Conservation (phyloP, 2,888 invertebrate genomes). For the Vanessa cardui region DNA sequence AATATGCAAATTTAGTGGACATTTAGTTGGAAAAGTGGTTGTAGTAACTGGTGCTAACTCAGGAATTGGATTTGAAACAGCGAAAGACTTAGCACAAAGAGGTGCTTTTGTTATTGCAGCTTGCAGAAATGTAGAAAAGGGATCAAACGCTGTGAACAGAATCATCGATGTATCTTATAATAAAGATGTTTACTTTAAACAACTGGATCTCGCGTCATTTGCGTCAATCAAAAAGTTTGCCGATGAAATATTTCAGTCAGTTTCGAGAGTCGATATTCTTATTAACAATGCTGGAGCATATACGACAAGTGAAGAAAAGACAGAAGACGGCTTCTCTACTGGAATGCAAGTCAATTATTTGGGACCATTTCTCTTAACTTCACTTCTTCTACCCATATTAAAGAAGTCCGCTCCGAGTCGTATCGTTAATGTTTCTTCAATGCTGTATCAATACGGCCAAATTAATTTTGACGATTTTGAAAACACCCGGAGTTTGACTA, state of each 20-base stretch:
- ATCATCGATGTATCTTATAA: slow-evolving; percentile 49
- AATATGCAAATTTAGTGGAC: slow-evolving; percentile 40
- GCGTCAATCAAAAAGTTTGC: slow-evolving; percentile 82
- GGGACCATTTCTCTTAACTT: slow-evolving; percentile 86
- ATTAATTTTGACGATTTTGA: slow-evolving; percentile 47
- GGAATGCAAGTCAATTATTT: slow-evolving; percentile 84
- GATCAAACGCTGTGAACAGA: slow-evolving; percentile 72
- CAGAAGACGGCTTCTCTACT: slow-evolving; percentile 83
- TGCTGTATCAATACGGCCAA: slow-evolving; percentile 47
- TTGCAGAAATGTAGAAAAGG: slow-evolving; percentile 87
- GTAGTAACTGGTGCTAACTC: slow-evolving; percentile 92
- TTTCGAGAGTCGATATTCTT: slow-evolving; percentile 78
- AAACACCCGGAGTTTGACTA: slow-evolving; percentile 9
- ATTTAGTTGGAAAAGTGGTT: slow-evolving; percentile 87
- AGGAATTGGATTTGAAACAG: slow-evolving; percentile 90
- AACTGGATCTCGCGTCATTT: slow-evolving; percentile 76
- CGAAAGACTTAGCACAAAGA: slow-evolving; percentile 85
- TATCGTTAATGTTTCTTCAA: slow-evolving; percentile 58
- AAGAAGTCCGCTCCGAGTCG: slow-evolving; percentile 53
- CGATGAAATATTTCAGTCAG: slow-evolving; percentile 71
- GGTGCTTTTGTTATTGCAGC: slow-evolving; percentile 91
- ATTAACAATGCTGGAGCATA: slow-evolving; percentile 83
- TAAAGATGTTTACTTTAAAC: slow-evolving; percentile 55
- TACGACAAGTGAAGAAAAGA: slow-evolving; percentile 60
- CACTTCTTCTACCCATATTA: slow-evolving; percentile 76